These are phyloP conservation scores for Leptothorax acervorum DNA, from an alignment of 2,888 invertebrate species.

Conservation along the genomic window DNA sequence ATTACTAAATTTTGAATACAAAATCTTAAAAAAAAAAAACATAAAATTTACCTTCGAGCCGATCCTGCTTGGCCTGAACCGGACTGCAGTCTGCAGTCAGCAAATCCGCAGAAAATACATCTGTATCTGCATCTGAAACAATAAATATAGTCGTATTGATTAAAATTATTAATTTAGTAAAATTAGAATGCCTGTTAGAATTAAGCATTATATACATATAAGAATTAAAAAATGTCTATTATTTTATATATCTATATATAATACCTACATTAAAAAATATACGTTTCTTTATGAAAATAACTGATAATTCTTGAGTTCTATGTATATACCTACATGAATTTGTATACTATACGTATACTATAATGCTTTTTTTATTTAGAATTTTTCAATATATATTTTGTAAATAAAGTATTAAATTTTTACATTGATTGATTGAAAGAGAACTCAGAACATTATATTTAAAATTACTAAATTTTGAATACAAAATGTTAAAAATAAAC, in stretches of 20 bases:
- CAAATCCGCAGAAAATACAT: neutral
- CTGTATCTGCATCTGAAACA: neutral
- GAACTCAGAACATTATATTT: neutral
- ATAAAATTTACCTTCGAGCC: neutral
- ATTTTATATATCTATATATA: neutral
- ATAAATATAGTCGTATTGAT: neutral
- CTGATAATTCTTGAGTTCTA: too few species aligned
- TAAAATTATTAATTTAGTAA: slow-evolving; percentile 8
- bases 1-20: neutral
- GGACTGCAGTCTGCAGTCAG: neutral
- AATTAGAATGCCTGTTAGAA: neutral
- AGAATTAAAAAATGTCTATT: neutral
- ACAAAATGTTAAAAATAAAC: neutral
- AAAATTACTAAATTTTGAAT: neutral
- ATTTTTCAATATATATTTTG: neutral
- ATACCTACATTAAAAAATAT: too few species aligned
- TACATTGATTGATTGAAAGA: neutral
- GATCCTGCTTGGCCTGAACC: neutral
- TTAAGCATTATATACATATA: neutral
- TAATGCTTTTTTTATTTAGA: too few species aligned
- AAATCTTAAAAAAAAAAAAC: neutral
- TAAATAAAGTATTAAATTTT: neutral
- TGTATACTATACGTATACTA: too few species aligned
- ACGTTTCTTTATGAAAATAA: too few species aligned
- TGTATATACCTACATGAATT: too few species aligned